Conservation (phyloP, 1,140 invertebrate species). For the Homalodisca vitripennis region DNA sequence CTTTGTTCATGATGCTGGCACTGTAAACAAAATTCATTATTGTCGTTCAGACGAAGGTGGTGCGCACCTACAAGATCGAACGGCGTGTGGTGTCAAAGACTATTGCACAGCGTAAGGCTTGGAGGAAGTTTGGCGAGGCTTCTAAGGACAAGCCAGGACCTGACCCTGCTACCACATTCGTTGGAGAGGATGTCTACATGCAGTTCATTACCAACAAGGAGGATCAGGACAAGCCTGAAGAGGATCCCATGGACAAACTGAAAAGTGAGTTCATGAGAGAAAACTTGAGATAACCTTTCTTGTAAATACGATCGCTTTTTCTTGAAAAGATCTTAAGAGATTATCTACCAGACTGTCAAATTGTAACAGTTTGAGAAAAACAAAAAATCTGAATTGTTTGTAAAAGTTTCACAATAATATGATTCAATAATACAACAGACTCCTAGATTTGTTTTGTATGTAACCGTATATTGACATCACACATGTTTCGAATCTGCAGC, state of each 20-base stretch:
- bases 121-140: constrained; percentile 93
- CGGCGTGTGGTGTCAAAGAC: constrained; percentile 88
- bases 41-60: constrained; percentile 62
- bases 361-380: too few species aligned
- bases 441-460: too few species aligned
- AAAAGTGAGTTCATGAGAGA: constrained; percentile 51
- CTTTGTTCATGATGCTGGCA: too few species aligned
- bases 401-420: too few species aligned
- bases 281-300: neutral
- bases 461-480: too few species aligned
- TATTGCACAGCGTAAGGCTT: constrained; percentile 88
- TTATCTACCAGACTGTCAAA: too few species aligned
- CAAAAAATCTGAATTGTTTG: too few species aligned
- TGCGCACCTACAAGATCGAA: constrained; percentile 90
- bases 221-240: constrained; percentile 82
- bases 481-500: too few species aligned
- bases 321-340: too few species aligned
- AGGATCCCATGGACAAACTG: constrained; percentile 76
- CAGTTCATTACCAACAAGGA: constrained; percentile 86
- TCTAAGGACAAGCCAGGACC: constrained; percentile 89
- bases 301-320: neutral
- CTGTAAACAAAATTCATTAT: too few species aligned
- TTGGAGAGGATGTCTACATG: constrained; percentile 95
- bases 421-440: too few species aligned
- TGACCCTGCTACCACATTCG: constrained; percentile 93